These are phyloP conservation scores for Bombylius discolor DNA, from an alignment of 2,888 invertebrate species.

Conservation along the genomic window DNA sequence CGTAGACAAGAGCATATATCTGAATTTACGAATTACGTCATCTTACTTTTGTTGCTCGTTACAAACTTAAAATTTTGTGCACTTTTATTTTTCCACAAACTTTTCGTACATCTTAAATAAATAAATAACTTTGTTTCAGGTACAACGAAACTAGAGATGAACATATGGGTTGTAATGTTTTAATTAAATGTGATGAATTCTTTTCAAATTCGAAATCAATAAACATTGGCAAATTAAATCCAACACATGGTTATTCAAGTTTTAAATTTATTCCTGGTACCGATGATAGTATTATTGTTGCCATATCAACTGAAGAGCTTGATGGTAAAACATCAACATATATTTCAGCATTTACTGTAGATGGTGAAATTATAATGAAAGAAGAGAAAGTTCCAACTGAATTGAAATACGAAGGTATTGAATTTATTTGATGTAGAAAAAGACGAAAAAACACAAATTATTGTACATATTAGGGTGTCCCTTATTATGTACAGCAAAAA, in stretches of 20 bases:
- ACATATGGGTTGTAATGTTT: constrained; percentile 70
- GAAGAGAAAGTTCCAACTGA: constrained; percentile 64
- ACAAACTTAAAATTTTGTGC: no score
- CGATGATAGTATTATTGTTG: constrained; percentile 75
- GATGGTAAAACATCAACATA: constrained; percentile 78
- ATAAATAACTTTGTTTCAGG: no score
- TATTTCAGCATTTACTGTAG: constrained; percentile 66
- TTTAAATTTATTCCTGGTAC: constrained; percentile 95
- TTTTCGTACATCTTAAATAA: no score
- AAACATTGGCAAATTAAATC: constrained; percentile 49
- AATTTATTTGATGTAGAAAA: constrained; percentile 55
- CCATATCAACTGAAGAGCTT: constrained; percentile 86
- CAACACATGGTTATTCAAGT: constrained; percentile 85
- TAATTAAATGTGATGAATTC: constrained; percentile 67
- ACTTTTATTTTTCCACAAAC: no score
- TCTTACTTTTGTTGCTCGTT: no score
- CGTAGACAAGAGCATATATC: no score
- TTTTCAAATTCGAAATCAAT: constrained; percentile 52
- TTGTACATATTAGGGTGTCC: no score
- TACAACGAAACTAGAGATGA: constrained; percentile 92
- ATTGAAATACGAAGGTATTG: constrained; percentile 87
- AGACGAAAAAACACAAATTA: no score
- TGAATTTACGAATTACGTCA: no score
- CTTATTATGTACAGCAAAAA: no score
- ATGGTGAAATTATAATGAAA: constrained; percentile 62